Base-by-base conservation (phyloP, 2,888 invertebrate species). In the Dastarcus helophoroides region DNA sequence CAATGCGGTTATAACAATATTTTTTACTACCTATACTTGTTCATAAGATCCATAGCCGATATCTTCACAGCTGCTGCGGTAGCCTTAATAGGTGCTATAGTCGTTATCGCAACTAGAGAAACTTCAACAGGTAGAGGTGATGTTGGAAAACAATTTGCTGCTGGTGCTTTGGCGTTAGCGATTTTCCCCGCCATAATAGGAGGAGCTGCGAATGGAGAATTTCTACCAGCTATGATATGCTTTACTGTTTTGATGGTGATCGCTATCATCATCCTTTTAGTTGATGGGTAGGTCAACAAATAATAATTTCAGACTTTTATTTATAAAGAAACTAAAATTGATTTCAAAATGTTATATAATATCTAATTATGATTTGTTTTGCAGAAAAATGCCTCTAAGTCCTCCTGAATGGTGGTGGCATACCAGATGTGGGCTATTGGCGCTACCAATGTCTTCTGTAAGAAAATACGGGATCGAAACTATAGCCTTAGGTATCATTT, bases 341-440 rank as follows among this genome's bases (percentile, higher is more conserved):
- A 17, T 7, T 17, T 17, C 8, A 8, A 17, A 7, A n/a, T n/a
- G n/a, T n/a, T n/a, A n/a, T n/a, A n/a, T n/a, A n/a, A n/a, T n/a
- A 17, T 17, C n/a, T 17, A 7, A 17, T 17, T 6, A 7, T 17
- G n/a, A 17, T 29, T 29, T 29, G 22, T 41, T 41, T 50, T 54
- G 16, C 36, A 74, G 73, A 3, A 68, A 69, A 42, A 83, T 83
- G 79, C 83, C 83, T 1, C 58, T 84, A 6, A 79, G 80, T 46
- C 80, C 83, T 2, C 82, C 83, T 1, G 84, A 84, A 58, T 83
- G 84, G 83, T 84, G 82, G 82, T 84, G 83, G 83, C 82, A 83
- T 50, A 83, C 83, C 2, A 69, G 79, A 47, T 78, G 79, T 6
- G 83, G 82, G 21, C 73, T 79, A 61, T 51, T 83, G 33, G 76